Evolutionary conservation across 1,140 invertebrate genomes (phyloP), one percentile per base, ranked within the genome.

Genomic region (Yoshiicerus persimilis): DNA sequence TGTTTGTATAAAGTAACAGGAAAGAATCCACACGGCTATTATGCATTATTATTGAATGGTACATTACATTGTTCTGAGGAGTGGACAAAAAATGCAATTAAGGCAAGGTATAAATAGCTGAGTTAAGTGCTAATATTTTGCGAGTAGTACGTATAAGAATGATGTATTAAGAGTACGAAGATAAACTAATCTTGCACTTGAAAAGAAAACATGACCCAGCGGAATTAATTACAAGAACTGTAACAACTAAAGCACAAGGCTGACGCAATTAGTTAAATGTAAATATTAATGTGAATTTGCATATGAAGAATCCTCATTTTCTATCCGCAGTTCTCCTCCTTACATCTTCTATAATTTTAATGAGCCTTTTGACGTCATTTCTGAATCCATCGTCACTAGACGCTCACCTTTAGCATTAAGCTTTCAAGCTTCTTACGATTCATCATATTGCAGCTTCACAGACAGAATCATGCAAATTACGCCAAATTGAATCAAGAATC

Each of bases 321-420:
- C 47, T 4, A 4, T 56, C 47, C 47, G 13, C n/a, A n/a, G n/a
- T 47, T 56, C 75, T 38, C 11, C 30, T 80, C 20, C 47, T 56
- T 9, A 6, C 32, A 36, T 27, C 75, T n/a, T 32, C n/a, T 80
- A 80, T 80, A 80, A 80, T 36, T 13, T 38, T 80, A 80, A 80
- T 38, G 34, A 36, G 75, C 11, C 20, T 80, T 80, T 80, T 80
- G 75, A 80, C 75, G 75, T 80, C 75, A 80, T 80, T 36, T 13
- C 30, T 34, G 8, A 6, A 23, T 38, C 16, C 32, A 20, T 36
- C 75, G 75, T 80, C 75, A 80, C 75, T 38, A 80, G 20, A 20
- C n/a, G n/a, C 16, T 38, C 30, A 80, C 75, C 75, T 80, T 80
- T 80, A 80, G 23, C 75, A 80, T 80, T 80, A n/a, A 80, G n/a